Evolutionary conservation across 1,140 invertebrate genomes (phyloP).

Genomic region (Acyrthosiphon pisum): DNA sequence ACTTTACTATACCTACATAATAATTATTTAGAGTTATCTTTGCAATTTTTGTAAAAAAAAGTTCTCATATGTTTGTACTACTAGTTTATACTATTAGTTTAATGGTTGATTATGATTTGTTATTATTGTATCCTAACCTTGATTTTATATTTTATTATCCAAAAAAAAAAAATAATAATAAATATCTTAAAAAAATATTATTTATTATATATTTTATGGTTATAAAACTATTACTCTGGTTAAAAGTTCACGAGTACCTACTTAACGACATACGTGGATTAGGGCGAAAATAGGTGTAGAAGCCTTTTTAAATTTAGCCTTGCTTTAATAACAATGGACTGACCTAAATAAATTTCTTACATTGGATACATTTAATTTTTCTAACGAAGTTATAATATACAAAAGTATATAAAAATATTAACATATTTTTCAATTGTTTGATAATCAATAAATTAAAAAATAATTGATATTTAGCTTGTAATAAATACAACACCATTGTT

Average conservation of each 20-base stretch:
- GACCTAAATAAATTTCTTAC: constrained; percentile 18
- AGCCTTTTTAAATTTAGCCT: constrained; percentile 49
- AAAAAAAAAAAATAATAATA: background rate
- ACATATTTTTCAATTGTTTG: background rate
- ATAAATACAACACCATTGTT: too few relatives aligned
- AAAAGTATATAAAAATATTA: background rate
- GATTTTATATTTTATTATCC: background rate
- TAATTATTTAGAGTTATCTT: background rate
- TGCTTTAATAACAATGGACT: constrained; percentile 36
- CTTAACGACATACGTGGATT: background rate
- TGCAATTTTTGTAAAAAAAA: background rate
- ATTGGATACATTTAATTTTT: background rate
- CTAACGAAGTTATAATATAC: background rate
- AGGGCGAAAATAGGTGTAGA: background rate
- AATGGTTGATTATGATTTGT: background rate
- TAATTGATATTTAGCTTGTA: too few relatives aligned
- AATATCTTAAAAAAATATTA: background rate
- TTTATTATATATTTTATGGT: background rate
- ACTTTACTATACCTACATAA: background rate
- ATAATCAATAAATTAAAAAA: background rate
- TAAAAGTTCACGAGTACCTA: constrained; percentile 18
- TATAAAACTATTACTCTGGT: background rate
- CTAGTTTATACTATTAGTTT: background rate
- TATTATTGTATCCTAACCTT: background rate
- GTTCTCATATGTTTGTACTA: background rate